phyloP scores from a whole-genome alignment of 1,140 invertebrate genomes.

The Temnothorax longispinosus region DNA sequence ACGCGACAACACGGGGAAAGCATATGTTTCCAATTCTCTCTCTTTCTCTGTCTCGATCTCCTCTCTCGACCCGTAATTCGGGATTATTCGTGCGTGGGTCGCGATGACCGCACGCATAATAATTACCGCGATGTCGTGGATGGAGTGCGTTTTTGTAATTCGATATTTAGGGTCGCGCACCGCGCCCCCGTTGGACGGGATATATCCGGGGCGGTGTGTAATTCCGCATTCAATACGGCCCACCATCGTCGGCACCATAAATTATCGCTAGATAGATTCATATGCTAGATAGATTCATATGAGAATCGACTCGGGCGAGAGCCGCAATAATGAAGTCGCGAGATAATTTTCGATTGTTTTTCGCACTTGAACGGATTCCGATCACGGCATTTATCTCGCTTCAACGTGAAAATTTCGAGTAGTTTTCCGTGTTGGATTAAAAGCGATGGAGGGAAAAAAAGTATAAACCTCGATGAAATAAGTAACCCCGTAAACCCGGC shows the following conservation, averaged over 20 bases:
- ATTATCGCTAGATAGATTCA: slow-evolving; percentile 50
- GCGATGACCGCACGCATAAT: slow-evolving; percentile 48
- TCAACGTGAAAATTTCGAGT: slow-evolving; percentile 12
- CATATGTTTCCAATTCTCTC: not conserved
- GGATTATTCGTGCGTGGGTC: slow-evolving; percentile 45
- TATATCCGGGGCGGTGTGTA: not conserved
- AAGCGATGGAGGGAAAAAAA: not conserved
- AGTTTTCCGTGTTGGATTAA: slow-evolving; percentile 17
- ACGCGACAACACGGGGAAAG: not conserved
- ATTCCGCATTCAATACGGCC: slow-evolving; percentile 51
- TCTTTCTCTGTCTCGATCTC: not conserved
- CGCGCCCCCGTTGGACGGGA: not conserved
- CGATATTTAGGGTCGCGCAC: slow-evolving; percentile 44
- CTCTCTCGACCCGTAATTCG: slow-evolving; percentile 32
- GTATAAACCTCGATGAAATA: slow-evolving; percentile 11
- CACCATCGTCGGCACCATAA: slow-evolving; percentile 32
- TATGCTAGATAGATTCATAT: not conserved
- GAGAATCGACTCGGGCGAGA: slow-evolving; percentile 7
- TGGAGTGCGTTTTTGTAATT: slow-evolving; percentile 52
- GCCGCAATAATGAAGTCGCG: not conserved
- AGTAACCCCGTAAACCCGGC: slow-evolving; percentile 6
- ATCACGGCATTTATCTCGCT: not conserved
- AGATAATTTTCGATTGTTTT: slow-evolving; percentile 16
- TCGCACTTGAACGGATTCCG: not conserved
- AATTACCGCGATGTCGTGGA: slow-evolving; percentile 44